Base-by-base conservation (phyloP, 2,113 vertebrate genomes). In the Phylloscopus trochilus region DNA sequence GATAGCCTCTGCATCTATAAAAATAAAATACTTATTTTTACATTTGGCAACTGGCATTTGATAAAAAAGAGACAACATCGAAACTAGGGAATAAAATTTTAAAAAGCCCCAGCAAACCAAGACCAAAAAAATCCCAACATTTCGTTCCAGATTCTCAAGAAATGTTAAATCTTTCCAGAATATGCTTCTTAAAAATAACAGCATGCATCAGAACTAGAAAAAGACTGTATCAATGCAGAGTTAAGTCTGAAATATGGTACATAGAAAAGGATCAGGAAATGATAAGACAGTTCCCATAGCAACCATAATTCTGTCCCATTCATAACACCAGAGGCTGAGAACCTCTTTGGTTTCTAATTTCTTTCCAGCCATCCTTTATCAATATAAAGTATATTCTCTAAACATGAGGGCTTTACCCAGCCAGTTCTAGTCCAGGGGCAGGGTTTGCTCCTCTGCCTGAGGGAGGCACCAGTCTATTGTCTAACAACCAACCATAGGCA, bases 1-100 rank as follows among this genome's bases (percentile, higher is more conserved):
- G 30, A 99, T 93, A 19, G 97, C 97, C 51, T 99, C 98, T 27
- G 98, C 98, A 98, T 99, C 99, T 99, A 96, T 41, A 76, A 90
- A 95, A 96, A 96, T 92, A 55, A 56, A 84, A 89, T 9, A 92
- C 56, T 83, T 85, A 88, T 72, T 82, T 85, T 96, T 83, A 92
- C 74, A 44, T 79, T 83, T 68, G 69, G 55, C 35, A 92, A 91
- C 14, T 78, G 11, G 75, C 28, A 22, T 82, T 96, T 94, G 28
- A 23, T 15, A 72, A 95, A 58, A 67, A 43, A 72, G 39, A 84
- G 55, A 69, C 44, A 90, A 44, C 60, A 93, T 39, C 6, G 21
- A 46, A 60, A 87, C 62, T 4, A 21, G 37, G 46, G 73, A 95
- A 86, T 58, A 58, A 69, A 84, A 59, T 4, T 72, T 2, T 1